Base-by-base conservation (phyloP, 1,140 invertebrate genomes). In the Drosophila miranda region DNA sequence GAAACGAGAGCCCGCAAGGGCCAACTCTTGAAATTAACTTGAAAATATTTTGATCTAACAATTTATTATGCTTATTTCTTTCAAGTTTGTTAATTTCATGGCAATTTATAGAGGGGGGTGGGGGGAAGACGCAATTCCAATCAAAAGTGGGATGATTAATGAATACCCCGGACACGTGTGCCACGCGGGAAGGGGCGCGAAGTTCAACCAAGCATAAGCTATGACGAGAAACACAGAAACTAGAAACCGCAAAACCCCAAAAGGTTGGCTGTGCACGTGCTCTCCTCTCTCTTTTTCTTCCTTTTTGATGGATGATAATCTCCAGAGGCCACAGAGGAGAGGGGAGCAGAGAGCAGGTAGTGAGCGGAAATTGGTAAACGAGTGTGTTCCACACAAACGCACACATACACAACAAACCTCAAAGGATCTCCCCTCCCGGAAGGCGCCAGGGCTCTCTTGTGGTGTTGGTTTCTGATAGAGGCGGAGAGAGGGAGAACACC, bases 61-160 rank as follows among this genome's bases (percentile, higher is more conserved):
- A 73, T 77, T 60, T 80, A 57, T 64, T 46, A 68, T 42, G 63
- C 19, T 19, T 46, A 51, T 26, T 46, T 50, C 13, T 63, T 68
- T 68, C 43, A 68, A 55, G 60, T 38, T 74, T 46, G 64, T 87
- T 86, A 86, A 86, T 86, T 86, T 86, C 73, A 87, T 78, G 77
- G 77, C 69, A 42, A 86, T 86, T 86, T 66, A 64, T 73, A 54
- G 48, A 45, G 68, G 46, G 67, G 67, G 49, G 55, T 14, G 38
- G 58, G 67, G 49, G 66, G 30, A 46, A 55, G 61, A 50, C 49
- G 61, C 34, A 58, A 69, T 70, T 70, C 34, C 48, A 63, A 73
- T 63, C 58, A 56, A 68, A 68, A 73, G 69, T 30, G 52, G 70
- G 67, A 44, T 71, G 67, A 71, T 61, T 68, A 68, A 68, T 68